phyloP scores from a whole-genome alignment of 2,888 invertebrate genomes.

The Pterobdella sp. region DNA sequence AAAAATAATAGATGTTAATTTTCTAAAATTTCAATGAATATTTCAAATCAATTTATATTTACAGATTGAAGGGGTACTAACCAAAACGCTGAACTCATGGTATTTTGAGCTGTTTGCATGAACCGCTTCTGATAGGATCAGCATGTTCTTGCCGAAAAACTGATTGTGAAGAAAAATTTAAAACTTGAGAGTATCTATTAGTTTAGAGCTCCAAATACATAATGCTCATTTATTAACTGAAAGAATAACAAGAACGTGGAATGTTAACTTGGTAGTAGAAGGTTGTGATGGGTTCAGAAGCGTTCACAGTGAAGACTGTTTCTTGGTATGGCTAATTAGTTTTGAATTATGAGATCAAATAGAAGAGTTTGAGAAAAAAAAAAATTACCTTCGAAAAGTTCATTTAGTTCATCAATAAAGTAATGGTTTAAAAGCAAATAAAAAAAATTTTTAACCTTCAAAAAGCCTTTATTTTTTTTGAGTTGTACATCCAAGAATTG shows the following conservation, averaged over 20 bases:
- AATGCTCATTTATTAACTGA: too few relatives aligned
- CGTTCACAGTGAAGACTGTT: background rate
- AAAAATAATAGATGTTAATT: background rate
- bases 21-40: background rate
- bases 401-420: too few relatives aligned
- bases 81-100: background rate
- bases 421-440: too few relatives aligned
- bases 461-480: background rate
- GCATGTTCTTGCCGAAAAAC: conserved; percentile 7
- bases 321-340: background rate
- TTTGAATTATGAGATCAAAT: background rate
- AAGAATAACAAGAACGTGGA: background rate
- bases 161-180: too few relatives aligned
- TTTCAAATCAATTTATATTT: background rate
- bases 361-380: background rate
- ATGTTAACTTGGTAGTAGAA: background rate
- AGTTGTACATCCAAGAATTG: background rate
- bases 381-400: background rate
- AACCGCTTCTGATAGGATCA: background rate
- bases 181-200: too few relatives aligned
- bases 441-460: background rate
- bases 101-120: background rate
- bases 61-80: background rate
- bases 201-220: too few relatives aligned
- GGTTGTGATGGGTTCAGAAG: conserved; percentile 1